phyloP scores from a whole-genome alignment of 2,113 vertebrate species.

The Dermatemys mawii region DNA sequence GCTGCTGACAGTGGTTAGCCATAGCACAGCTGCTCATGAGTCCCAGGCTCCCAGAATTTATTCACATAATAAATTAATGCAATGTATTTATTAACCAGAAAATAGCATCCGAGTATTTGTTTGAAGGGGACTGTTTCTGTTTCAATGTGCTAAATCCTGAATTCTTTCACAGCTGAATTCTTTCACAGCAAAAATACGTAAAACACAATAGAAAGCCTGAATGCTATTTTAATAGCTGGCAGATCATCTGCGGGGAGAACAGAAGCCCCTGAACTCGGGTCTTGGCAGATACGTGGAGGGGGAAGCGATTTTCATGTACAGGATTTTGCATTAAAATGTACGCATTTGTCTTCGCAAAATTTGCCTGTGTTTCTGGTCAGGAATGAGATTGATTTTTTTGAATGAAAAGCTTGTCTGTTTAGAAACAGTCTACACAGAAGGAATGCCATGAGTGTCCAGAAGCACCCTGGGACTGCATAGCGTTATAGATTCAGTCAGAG shows the following conservation, averaged over 20 bases:
- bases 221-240: not conserved
- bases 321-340: not conserved
- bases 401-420: not conserved
- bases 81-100: constrained; percentile 40
- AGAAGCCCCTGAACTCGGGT: not conserved
- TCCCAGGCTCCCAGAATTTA: constrained; percentile 15
- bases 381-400: not conserved
- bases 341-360: not conserved
- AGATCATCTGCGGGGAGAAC: not conserved
- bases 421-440: not conserved
- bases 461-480: not conserved
- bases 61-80: constrained; percentile 12
- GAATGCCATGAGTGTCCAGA: not conserved
- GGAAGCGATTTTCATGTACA: not conserved
- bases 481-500: not conserved
- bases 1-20: not conserved
- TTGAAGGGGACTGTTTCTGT: constrained; percentile 7
- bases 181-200: not conserved
- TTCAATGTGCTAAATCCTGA: not conserved
- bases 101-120: not conserved
- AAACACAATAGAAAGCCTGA: not conserved
- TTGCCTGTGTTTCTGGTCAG: not conserved
- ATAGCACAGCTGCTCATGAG: not conserved
- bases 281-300: not conserved
- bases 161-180: not conserved